Percentiles rank a stretch among this genome's conserved stretches.
Conservation (phyloP, 2,113 vertebrate genomes). For the Nesoenas mayeri region DNA sequence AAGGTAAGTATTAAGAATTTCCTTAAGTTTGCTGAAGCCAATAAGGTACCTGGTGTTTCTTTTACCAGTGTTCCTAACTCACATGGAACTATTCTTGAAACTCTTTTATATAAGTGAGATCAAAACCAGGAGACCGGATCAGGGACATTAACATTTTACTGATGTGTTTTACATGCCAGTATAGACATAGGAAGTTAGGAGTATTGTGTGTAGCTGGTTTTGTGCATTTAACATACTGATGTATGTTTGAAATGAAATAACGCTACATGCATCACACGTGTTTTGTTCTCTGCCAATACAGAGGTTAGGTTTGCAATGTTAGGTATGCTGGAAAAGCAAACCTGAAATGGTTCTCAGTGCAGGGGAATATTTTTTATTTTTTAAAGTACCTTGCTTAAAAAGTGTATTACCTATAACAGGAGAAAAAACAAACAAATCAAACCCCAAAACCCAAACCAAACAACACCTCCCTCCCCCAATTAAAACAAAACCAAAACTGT, state of each 20-base stretch:
- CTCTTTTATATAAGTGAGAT: background rate
- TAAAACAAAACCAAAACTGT: background rate
- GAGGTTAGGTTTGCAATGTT: background rate
- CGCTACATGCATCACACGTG: background rate
- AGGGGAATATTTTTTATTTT: background rate
- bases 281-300: background rate
- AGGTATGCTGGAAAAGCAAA: conserved; percentile 6
- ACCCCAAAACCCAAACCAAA: background rate
- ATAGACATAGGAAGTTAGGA: background rate
- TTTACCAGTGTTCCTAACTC: background rate
- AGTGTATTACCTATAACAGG: background rate
- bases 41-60: background rate
- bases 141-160: background rate
- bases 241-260: background rate
- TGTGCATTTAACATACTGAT: background rate
- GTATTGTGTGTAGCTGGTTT: background rate
- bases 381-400: background rate
- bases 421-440: background rate
- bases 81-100: background rate
- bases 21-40: background rate
- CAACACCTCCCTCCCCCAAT: no score
- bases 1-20: conserved; percentile 81
- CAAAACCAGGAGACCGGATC: background rate
- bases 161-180: background rate
- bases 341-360: background rate